Evolutionary conservation across 2,797 vertebrate species (phyloP), one percentile per base, ranked within the genome.

Genomic region (Moxostoma hubbsi): DNA sequence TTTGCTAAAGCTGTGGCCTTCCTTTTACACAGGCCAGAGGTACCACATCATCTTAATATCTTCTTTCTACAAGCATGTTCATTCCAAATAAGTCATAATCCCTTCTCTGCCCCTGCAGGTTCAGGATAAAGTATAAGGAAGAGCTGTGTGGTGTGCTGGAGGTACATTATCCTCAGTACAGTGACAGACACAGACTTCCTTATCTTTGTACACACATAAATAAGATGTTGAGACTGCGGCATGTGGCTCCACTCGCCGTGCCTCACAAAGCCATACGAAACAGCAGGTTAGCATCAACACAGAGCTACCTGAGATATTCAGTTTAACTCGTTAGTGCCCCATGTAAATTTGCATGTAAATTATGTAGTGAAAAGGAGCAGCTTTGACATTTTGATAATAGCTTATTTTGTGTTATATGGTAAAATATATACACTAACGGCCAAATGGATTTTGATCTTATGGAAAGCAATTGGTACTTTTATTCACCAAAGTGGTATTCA

Each of bases 221-320:
- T 0, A 97, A 98, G 90, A 93, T 97, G 46, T 89, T 98, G 77
- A 92, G 96, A 73, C 90, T 98, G 50, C 91, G 96, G 58, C 96
- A 96, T 0, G 94, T 95, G 0, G 97, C 95, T 47, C 96, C 96
- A 0, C 82, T 98, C 62, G 97, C 95, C 0, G 87, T 98, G 74
- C 95, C 96, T 0, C 97, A 98, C 88, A 90, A 92, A 45, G 89
- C 96, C 83, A 89, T 91, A 77, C 90, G 92, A 62, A 92, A 96
- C 88, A 95, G 94, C 89, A 95, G 94, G 95, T 96, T 6, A 72
- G 57, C 65, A 24, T 53, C 15, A n/a, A 7, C 9, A 47, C 13
- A 16, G 16, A 18, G 51, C 53, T 75, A 36, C 46, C 36, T 54
- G 11, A 10, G 50, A 64, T 55, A 12, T 54, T 13, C 6, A 50